phyloP scores from a whole-genome alignment of 1,140 invertebrate genomes.

The Choristoneura fumiferana region DNA sequence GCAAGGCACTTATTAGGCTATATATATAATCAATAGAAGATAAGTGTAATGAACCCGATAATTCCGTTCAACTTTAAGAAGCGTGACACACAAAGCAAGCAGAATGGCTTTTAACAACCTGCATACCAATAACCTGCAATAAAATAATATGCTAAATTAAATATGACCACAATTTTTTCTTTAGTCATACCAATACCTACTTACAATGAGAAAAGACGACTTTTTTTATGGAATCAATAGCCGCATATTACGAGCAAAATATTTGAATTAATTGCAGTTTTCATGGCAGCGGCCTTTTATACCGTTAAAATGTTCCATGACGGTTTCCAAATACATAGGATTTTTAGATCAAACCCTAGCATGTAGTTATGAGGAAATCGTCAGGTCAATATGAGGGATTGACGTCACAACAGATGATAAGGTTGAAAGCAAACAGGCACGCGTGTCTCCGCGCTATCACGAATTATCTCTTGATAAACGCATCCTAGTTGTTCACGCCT shows the following conservation, averaged over 20 bases:
- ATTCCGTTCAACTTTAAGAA: constrained; percentile 6
- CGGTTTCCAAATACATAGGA: no score
- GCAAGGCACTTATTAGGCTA: neutral
- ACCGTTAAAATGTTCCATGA: no score
- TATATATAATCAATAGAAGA: constrained; percentile 7
- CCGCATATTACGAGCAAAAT: no score
- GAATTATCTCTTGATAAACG: constrained; percentile 34
- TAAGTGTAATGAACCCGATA: constrained; percentile 12
- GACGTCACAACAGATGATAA: constrained; percentile 42
- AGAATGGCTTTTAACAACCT: constrained; percentile 6
- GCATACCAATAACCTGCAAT: neutral
- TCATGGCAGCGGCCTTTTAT: no score
- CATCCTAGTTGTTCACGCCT: constrained; percentile 26
- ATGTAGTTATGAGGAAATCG: constrained; percentile 17
- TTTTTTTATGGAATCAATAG: no score
- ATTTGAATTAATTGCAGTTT: no score
- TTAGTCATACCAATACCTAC: no score
- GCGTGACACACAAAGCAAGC: neutral
- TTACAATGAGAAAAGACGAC: no score
- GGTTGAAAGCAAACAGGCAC: constrained; percentile 34
- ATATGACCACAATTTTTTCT: neutral
- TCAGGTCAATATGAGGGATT: constrained; percentile 36
- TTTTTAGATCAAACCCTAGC: no score
- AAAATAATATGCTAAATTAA: constrained; percentile 2
- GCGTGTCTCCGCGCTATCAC: constrained; percentile 33